Evolutionary conservation across 2,888 invertebrate genomes (phyloP).

Genomic region (Pelosia muscerda): DNA sequence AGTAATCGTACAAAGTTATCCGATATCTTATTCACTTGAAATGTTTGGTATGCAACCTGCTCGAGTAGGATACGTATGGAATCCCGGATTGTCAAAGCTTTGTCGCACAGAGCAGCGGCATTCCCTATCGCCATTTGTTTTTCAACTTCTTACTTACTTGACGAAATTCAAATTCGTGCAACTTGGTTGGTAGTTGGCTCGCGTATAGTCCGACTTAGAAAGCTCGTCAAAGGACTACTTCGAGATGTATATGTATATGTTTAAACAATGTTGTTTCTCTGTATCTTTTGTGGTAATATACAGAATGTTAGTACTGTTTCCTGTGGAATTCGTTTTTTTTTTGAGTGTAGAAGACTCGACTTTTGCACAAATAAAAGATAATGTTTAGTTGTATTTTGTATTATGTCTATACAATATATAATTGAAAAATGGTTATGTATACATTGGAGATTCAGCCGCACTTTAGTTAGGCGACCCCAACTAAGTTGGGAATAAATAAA

Average conservation of each 20-base stretch:
- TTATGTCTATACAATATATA: no score
- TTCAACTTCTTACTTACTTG: slow-evolving; percentile 71
- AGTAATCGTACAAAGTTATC: slow-evolving; percentile 42
- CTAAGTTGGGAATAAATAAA: no score
- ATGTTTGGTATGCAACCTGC: slow-evolving; percentile 62
- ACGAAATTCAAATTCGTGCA: slow-evolving; percentile 70
- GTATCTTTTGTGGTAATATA: neutral
- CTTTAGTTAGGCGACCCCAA: no score
- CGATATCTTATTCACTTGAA: slow-evolving; percentile 60
- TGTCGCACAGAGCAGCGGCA: slow-evolving; percentile 68
- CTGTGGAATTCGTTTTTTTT: neutral
- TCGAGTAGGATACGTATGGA: slow-evolving; percentile 53
- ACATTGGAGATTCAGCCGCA: no score
- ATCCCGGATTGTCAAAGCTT: slow-evolving; percentile 75
- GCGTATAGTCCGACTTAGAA: slow-evolving; percentile 56
- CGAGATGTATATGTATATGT: slow-evolving; percentile 61
- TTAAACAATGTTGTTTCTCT: slow-evolving; percentile 10
- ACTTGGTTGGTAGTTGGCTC: slow-evolving; percentile 63
- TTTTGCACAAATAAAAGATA: no score
- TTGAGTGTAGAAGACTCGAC: no score
- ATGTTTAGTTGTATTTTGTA: no score
- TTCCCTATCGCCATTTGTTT: slow-evolving; percentile 76
- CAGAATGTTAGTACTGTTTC: neutral
- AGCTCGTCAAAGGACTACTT: slow-evolving; percentile 62
- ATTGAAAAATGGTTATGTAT: no score